Conservation (phyloP, 2,888 invertebrate genomes). For the Tromatobia lineatoria region DNA sequence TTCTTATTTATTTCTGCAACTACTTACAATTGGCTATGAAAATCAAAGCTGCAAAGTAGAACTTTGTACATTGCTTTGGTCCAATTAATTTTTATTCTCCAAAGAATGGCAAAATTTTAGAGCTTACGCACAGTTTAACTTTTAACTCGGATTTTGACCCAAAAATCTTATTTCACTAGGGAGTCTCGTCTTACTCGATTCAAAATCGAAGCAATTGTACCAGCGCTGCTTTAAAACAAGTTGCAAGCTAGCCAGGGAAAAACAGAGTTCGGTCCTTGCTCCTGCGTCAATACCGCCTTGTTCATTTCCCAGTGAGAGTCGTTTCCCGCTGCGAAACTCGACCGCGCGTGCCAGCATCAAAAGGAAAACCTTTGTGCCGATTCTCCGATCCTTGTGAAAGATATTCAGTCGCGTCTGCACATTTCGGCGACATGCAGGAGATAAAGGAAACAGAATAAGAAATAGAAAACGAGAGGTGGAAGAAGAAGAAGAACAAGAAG, state of each 20-base stretch:
- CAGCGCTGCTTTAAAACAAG: not conserved
- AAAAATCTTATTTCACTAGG: too few species aligned
- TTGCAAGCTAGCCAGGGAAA: not conserved
- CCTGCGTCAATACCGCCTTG: slow-evolving; percentile 21
- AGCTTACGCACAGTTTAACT: too few species aligned
- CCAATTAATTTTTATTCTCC: too few species aligned
- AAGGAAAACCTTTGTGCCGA: slow-evolving; percentile 61
- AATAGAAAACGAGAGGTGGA: slow-evolving; percentile 35
- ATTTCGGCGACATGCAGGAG: slow-evolving; percentile 53
- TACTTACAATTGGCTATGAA: too few species aligned
- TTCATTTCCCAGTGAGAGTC: slow-evolving; percentile 38
- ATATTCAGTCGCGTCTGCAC: slow-evolving; percentile 48
- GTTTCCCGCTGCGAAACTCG: slow-evolving; percentile 33
- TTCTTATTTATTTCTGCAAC: too few species aligned
- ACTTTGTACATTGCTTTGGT: too few species aligned
- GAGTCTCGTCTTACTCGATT: too few species aligned
- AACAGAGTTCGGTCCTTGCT: slow-evolving; percentile 1
- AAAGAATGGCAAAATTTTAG: too few species aligned
- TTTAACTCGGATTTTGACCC: too few species aligned
- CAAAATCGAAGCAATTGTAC: not conserved
- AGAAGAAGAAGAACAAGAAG: slow-evolving; percentile 31
- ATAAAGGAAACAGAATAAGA: slow-evolving; percentile 48
- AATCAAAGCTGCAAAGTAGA: too few species aligned
- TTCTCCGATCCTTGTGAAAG: slow-evolving; percentile 52
- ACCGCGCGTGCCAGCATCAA: slow-evolving; percentile 38